These are phyloP conservation scores for Lithophane socia DNA, from an alignment of 2,888 invertebrate genomes.

Conservation along the genomic window DNA sequence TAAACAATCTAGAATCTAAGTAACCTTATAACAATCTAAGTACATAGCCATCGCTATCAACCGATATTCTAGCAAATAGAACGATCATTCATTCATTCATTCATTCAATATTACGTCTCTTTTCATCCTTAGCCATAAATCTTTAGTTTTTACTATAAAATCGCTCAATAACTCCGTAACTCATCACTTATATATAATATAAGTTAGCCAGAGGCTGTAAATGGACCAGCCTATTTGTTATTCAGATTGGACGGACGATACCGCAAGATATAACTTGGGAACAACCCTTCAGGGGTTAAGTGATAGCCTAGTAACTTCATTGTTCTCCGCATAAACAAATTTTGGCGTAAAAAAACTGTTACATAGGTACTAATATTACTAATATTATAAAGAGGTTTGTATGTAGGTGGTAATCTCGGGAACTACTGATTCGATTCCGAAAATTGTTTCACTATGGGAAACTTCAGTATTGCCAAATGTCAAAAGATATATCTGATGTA, in stretches of 20 bases:
- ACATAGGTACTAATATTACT: too few species aligned
- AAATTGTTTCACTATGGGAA: too few species aligned
- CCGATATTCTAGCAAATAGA: background rate
- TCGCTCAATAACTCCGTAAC: slow-evolving; percentile 45
- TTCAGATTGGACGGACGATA: slow-evolving; percentile 66
- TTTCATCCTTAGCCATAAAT: background rate
- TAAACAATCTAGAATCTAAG: background rate
- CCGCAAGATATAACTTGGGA: slow-evolving; percentile 50
- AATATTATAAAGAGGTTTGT: too few species aligned
- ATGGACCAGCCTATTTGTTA: slow-evolving; percentile 70
- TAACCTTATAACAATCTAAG: background rate
- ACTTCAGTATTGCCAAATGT: too few species aligned
- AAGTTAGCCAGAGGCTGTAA: slow-evolving; percentile 50
- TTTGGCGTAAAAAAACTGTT: background rate
- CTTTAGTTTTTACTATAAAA: slow-evolving; percentile 11
- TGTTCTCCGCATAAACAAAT: slow-evolving; percentile 8
- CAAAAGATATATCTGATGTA: too few species aligned
- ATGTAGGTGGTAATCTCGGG: too few species aligned
- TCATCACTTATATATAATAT: slow-evolving; percentile 56
- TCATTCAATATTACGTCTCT: background rate
- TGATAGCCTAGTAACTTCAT: slow-evolving; percentile 45
- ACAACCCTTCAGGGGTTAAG: slow-evolving; percentile 65
- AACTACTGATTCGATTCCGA: too few species aligned
- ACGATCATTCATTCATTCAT: background rate
- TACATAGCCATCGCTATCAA: background rate